phyloP scores from a whole-genome alignment of 2,113 vertebrate genomes.

The Marcusenius ussheri region DNA sequence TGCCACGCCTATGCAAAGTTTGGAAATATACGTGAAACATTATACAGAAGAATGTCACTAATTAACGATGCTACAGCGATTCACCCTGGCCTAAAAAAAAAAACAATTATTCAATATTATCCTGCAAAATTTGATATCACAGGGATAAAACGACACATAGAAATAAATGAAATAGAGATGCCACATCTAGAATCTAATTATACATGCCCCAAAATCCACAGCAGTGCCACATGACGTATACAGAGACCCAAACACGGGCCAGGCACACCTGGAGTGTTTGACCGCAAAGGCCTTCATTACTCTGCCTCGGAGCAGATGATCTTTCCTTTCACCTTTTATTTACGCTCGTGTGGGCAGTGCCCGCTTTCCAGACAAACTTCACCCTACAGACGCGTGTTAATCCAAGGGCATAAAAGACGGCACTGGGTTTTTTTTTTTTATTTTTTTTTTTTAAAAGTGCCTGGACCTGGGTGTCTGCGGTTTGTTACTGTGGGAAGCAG shows the following conservation, averaged over 20 bases:
- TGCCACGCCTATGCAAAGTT: neutral
- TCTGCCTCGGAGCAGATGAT: neutral
- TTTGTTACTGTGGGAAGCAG: neutral
- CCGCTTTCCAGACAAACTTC: neutral
- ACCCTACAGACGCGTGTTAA: neutral
- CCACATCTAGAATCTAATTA: neutral
- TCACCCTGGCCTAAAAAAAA: neutral
- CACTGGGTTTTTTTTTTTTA: neutral
- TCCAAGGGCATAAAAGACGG: neutral
- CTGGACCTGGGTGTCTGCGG: neutral
- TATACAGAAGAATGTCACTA: neutral
- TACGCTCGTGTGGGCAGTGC: neutral
- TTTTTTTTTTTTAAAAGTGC: neutral
- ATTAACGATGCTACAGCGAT: neutral
- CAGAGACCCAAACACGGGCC: rapidly evolving
- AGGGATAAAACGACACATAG: neutral
- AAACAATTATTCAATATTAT: neutral
- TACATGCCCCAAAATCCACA: neutral
- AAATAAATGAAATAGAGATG: neutral
- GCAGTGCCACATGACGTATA: neutral
- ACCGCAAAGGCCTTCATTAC: neutral
- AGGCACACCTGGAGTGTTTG: neutral
- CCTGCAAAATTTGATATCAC: neutral
- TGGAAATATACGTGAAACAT: neutral
- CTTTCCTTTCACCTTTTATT: neutral